Base-by-base conservation (phyloP, 2,888 invertebrate genomes). In the Scrobipalpa costella region DNA sequence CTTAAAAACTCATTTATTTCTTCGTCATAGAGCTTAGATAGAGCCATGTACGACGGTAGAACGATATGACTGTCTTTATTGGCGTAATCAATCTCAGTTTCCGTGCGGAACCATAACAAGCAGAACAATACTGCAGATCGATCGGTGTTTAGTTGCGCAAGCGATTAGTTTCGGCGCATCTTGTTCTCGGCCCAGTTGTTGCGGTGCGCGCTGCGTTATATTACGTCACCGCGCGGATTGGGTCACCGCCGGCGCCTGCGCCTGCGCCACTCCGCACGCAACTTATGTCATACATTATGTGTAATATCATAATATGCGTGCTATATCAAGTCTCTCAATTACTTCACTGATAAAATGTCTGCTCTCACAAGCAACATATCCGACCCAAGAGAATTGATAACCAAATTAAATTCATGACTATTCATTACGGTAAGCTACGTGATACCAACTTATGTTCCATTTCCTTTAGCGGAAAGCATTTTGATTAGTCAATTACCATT, bases 141-240 rank as follows among this genome's bases (percentile, higher is more conserved):
- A 50, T 68, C 68, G 67, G 68, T 67, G 70, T 72, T 67, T 63
- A 64, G 71, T 86, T 83, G 75, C 79, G 83, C 77, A 85, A 87
- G 79, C 73, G 73, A 79, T 83, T 80, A 79, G 81, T 84, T 87
- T 83, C 74, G 81, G 84, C 78, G 79, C 85, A 85, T 87, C 86
- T 85, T 78, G 77, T 73, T 86, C 74, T 80, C 83, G 87, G 84
- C 87, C 88, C 79, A 86, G 86, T 85, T 88, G 74, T 76, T 68
- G 68, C 70, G 71, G 66, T 64, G 73, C 76, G 69, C 69, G 73
- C 67, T 66, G 67, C 70, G 72, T 83, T 52, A 36, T 15, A 15
- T 49, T 85, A 84, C 85, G 78, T 84, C 84, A 86, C 7, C 47
- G 33, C 47, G 36, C 74, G 74, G 85, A 85, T 88, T 86, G 85